These are phyloP conservation scores for Sinocyclocheilus grahami DNA, from an alignment of 2,113 vertebrate species.

Conservation along the genomic window DNA sequence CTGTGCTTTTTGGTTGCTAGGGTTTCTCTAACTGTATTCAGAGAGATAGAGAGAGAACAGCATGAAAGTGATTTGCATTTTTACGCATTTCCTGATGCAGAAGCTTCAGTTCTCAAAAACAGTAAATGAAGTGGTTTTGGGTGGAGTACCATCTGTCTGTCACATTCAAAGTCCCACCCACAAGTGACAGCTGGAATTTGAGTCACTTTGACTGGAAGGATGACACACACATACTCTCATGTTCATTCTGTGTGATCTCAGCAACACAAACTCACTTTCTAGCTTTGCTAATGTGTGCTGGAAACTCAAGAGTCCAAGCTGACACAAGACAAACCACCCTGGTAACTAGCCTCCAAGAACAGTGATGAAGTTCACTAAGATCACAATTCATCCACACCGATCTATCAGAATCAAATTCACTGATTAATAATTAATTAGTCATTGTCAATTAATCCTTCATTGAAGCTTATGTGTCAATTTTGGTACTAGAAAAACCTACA, in stretches of 20 bases:
- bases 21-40: background rate
- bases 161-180: background rate
- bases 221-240: background rate
- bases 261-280: background rate
- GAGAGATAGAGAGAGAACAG: background rate
- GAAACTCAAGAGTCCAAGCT: slow-evolving; percentile 16
- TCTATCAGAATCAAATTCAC: too few species aligned
- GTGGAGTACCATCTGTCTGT: background rate
- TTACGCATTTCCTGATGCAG: background rate
- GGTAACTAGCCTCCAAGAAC: background rate
- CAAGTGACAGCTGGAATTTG: background rate
- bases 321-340: background rate
- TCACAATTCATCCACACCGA: too few species aligned
- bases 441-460: background rate
- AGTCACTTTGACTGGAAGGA: background rate
- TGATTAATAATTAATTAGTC: background rate
- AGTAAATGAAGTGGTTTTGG: background rate
- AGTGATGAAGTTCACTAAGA: too few species aligned
- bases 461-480: background rate
- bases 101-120: background rate
- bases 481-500: background rate
- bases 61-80: background rate
- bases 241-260: slow-evolving; percentile 17
- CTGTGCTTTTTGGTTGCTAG: background rate
- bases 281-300: background rate